Evolutionary conservation across 1,140 invertebrate species (phyloP).

Genomic region (Drosophila arizonae): DNA sequence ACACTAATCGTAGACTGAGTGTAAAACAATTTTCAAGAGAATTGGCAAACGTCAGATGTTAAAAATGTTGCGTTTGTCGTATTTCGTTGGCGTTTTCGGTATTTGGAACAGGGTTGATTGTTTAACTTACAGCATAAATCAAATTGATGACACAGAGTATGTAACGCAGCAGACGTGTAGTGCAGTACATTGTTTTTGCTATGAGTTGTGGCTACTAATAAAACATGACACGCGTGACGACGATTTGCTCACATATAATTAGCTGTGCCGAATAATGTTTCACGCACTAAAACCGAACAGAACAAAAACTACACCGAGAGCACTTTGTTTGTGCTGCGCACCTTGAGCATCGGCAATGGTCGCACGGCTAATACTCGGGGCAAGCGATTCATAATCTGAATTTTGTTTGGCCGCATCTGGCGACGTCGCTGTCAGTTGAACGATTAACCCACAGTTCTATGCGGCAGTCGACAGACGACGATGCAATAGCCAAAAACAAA

Average conservation of each 20-base stretch:
- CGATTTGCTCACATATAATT: conserved; percentile 16
- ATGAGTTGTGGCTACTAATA: conserved; percentile 8
- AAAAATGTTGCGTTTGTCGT: background rate
- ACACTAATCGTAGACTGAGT: no score
- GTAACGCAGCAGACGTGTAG: conserved; percentile 54
- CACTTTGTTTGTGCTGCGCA: conserved; percentile 33
- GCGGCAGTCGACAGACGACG: conserved; percentile 33
- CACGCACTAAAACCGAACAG: conserved; percentile 5
- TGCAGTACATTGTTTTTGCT: conserved; percentile 60
- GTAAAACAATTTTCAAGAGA: background rate
- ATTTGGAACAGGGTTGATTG: conserved; percentile 7
- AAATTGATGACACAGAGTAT: conserved; percentile 60
- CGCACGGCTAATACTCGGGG: conserved; percentile 54
- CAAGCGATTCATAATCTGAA: conserved; percentile 63
- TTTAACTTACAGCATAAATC: conserved; percentile 66
- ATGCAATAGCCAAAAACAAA: conserved; percentile 50
- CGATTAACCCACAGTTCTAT: conserved; percentile 63
- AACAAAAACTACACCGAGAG: background rate
- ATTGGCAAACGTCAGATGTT: background rate
- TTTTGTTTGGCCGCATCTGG: conserved; percentile 62
- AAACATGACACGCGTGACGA: conserved; percentile 27
- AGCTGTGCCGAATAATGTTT: conserved; percentile 5
- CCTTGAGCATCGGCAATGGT: conserved; percentile 64
- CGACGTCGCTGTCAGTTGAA: conserved; percentile 46
- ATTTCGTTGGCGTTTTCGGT: background rate